Percentiles rank a stretch among this genome's conserved stretches.
These are phyloP conservation scores for Patagioenas fasciata DNA, from an alignment of 2,113 vertebrate genomes.

Conservation along the genomic window DNA sequence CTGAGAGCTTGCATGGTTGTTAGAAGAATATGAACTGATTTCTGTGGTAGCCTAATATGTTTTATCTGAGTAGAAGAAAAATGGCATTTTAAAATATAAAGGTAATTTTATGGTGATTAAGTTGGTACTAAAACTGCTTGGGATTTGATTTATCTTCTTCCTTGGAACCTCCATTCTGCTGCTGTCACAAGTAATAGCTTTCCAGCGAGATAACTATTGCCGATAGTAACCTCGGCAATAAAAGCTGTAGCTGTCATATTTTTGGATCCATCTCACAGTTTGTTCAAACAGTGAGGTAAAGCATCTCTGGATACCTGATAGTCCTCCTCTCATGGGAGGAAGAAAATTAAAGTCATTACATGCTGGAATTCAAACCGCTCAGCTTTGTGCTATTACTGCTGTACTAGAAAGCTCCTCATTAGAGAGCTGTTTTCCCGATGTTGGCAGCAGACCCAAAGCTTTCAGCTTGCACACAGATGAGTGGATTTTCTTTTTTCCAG, in stretches of 20 bases:
- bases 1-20: not conserved
- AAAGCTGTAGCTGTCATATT: constrained; percentile 3
- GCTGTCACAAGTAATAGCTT: constrained; percentile 48
- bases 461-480: not conserved
- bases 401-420: not conserved
- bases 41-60: not conserved
- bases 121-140: constrained; percentile 30
- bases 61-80: constrained; percentile 17
- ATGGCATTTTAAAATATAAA: not conserved
- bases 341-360: not conserved
- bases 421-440: not conserved
- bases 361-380: not conserved
- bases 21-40: not conserved
- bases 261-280: not conserved
- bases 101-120: constrained; percentile 43
- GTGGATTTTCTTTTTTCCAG: not conserved
- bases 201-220: constrained; percentile 25
- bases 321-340: not conserved
- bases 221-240: constrained; percentile 14
- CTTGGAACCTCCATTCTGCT: constrained; percentile 12
- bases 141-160: constrained; percentile 39
- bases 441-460: not conserved
- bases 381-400: not conserved
- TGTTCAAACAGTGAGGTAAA: not conserved
- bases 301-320: not conserved